Conservation (phyloP, 2,797 vertebrate genomes). For the Halcyon badia region DNA sequence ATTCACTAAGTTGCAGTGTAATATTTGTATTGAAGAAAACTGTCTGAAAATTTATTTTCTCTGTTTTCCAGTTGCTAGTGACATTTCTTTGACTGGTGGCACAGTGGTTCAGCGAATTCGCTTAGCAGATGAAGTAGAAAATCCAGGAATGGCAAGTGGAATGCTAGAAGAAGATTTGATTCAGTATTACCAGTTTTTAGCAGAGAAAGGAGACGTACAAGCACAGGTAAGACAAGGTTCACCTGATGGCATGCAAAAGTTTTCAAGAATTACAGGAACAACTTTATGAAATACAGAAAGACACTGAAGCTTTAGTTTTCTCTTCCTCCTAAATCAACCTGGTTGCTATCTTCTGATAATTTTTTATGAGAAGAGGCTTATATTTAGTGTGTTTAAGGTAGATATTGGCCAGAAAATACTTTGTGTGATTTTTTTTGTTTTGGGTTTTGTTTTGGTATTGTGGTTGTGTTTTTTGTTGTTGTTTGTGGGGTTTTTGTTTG, state of each 20-base stretch:
- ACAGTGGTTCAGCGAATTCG: slow-evolving; percentile 96
- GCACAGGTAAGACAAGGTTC: slow-evolving; percentile 87
- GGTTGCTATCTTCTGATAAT: neutral
- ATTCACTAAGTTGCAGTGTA: neutral
- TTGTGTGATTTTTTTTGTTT: too few species aligned
- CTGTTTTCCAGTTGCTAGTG: slow-evolving; percentile 88
- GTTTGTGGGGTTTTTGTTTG: too few species aligned
- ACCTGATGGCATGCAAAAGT: neutral
- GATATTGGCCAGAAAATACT: neutral
- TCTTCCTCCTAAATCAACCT: neutral
- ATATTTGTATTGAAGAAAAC: neutral
- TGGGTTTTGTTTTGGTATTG: too few species aligned
- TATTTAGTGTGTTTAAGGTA: neutral
- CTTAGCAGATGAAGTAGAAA: slow-evolving; percentile 94
- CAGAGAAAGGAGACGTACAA: slow-evolving; percentile 98
- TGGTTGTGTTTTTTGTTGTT: too few species aligned
- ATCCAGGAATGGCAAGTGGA: slow-evolving; percentile 94
- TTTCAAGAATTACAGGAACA: neutral
- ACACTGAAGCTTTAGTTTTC: neutral
- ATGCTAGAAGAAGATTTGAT: slow-evolving; percentile 99
- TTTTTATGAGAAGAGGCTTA: neutral
- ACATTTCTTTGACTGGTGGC: slow-evolving; percentile 95
- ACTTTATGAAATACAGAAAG: neutral
- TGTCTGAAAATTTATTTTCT: neutral
- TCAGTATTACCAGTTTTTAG: slow-evolving; percentile 98